Percentiles rank a stretch among this genome's conserved stretches.
Conservation (phyloP, 2,113 vertebrate species). For the Alces alces region DNA sequence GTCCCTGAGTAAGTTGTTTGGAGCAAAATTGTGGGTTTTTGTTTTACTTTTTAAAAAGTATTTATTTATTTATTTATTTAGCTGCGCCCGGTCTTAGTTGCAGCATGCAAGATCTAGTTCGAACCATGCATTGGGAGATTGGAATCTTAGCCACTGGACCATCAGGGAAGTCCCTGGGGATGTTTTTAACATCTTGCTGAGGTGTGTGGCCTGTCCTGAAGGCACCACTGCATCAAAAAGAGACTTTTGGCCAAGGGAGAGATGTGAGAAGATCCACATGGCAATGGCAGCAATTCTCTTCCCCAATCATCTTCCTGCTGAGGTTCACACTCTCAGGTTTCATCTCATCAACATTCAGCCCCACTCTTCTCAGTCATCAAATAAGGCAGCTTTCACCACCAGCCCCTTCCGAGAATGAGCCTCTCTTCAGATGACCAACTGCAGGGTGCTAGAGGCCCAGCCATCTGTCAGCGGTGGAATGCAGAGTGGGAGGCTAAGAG, state of each 20-base stretch:
- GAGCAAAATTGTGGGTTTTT: background rate
- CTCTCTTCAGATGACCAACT: background rate
- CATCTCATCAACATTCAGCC: background rate
- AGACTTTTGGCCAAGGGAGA: background rate
- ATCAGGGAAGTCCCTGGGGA: background rate
- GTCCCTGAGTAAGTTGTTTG: background rate
- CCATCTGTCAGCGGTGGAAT: accelerated
- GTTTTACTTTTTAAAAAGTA: background rate
- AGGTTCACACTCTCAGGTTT: background rate
- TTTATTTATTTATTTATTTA: background rate
- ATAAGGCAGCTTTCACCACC: background rate
- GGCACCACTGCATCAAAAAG: background rate
- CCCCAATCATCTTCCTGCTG: background rate
- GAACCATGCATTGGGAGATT: background rate
- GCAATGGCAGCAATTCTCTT: background rate
- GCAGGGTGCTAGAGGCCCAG: background rate
- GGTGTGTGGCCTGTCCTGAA: background rate
- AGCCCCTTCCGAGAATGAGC: background rate
- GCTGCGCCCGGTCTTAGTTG: background rate
- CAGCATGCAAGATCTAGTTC: background rate
- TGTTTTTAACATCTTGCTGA: background rate
- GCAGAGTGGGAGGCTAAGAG: background rate
- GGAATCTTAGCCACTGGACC: background rate
- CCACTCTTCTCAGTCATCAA: background rate
- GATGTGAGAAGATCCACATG: background rate